These are phyloP conservation scores for Conistra vaccinii DNA, from an alignment of 2,888 invertebrate genomes.

Conservation along the genomic window DNA sequence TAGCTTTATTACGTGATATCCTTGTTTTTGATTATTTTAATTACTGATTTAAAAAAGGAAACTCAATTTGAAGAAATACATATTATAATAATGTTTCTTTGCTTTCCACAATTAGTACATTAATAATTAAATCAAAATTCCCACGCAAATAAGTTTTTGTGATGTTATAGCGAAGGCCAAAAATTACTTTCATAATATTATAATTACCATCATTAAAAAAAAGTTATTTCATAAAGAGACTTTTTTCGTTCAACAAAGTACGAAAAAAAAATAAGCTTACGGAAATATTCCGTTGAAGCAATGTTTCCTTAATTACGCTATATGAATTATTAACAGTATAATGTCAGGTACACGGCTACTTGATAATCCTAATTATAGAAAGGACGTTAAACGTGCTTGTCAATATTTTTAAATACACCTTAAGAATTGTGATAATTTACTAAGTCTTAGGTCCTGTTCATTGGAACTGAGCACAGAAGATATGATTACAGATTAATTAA, in stretches of 20 bases:
- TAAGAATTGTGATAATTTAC: not conserved
- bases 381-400: not conserved
- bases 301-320: constrained; percentile 10
- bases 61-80: not conserved
- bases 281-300: not conserved
- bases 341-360: not conserved
- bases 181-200: constrained; percentile 9
- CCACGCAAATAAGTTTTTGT: not conserved
- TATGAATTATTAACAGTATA: not conserved
- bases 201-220: constrained; percentile 19
- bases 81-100: not conserved
- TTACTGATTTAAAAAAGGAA: not conserved
- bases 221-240: constrained; percentile 24
- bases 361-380: not conserved
- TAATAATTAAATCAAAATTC: constrained; percentile 6
- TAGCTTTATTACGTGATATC: not conserved
- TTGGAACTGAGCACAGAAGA: not conserved
- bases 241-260: constrained; percentile 24
- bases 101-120: not conserved
- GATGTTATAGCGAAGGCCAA: constrained; percentile 4
- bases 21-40: too few relatives aligned
- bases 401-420: not conserved
- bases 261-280: not conserved
- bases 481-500: not conserved
- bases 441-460: not conserved